Evolutionary conservation across 2,888 invertebrate genomes (phyloP), one percentile per base, ranked within the genome.

Genomic region (Apeira syringaria): DNA sequence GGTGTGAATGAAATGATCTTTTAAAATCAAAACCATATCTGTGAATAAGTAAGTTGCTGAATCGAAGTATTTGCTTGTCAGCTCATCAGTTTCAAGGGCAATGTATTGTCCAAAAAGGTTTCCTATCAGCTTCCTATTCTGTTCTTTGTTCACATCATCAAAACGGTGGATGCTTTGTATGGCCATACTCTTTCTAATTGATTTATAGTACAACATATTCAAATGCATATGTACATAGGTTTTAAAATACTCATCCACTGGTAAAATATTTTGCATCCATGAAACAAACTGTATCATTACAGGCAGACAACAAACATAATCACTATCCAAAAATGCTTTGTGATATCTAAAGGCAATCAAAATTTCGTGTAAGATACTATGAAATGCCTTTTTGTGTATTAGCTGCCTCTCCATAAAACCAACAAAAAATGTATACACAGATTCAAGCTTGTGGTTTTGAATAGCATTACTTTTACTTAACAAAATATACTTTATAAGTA

Each of bases 151-250:
- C 8, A 40, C 57, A 15, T 41, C 52, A 10, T 52, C 35, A 27
- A 65, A 57, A 5, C 57, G 3, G 6, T 13, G 12, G 0, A 9
- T 13, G 5, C 18, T 24, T 4, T 26, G 20, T 5, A n/a, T 5
- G 9, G 7, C 5, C 1, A 69, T 41, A 17, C 67, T 55, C 26
- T 71, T 64, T 25, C 65, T 63, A 2, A 83, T 54, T 1, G 79
- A 55, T 47, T 71, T 78, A 26, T 50, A 74, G 47, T 72, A 83
- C 11, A 78, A 40, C 71, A 78, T 78, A 0, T 64, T 76, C 8
- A 77, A 48, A 51, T 80, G 74, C 33, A 81, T 46, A 4, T 53
- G 34, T 0, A 61, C 63, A 36, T 74, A 79, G 11, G 36, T 50
- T 0, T 54, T 38, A 11, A 80, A 75, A 43, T 73, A 46, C 35